Evolutionary conservation across 1,140 invertebrate genomes (phyloP).

Genomic region (Orussus abietinus): DNA sequence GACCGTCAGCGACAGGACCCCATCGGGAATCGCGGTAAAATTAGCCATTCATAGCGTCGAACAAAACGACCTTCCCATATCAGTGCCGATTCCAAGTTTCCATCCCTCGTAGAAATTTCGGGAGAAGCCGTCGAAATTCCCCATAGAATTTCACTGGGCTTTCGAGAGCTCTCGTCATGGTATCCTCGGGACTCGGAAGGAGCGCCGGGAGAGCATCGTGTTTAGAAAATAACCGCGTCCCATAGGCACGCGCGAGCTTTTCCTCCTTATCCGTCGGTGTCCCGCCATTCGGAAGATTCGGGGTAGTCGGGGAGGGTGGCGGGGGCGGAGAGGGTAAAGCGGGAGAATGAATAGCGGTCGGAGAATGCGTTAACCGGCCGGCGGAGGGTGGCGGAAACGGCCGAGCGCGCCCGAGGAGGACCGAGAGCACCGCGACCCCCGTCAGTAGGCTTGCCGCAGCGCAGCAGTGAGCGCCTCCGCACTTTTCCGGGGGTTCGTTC

Average conservation of each 20-base stretch:
- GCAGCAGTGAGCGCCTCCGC: conserved; percentile 37
- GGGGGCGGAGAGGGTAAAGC: conserved; percentile 15
- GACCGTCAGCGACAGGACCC: no score
- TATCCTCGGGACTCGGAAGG: no score
- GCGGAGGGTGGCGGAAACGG: conserved; percentile 26
- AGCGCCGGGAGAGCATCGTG: no score
- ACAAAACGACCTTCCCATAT: no score
- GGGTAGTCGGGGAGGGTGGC: not conserved
- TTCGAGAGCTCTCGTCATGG: no score
- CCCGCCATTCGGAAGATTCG: conserved; percentile 8
- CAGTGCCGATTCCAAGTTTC: no score
- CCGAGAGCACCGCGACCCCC: conserved; percentile 26
- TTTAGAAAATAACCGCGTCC: no score
- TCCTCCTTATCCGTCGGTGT: conserved; percentile 12
- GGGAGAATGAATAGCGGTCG: conserved; percentile 37
- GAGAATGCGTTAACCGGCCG: conserved; percentile 34
- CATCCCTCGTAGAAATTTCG: no score
- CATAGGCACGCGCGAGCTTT: conserved; percentile 9
- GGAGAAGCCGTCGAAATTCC: no score
- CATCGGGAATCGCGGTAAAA: no score
- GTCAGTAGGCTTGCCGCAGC: conserved; percentile 45
- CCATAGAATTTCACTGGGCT: no score
- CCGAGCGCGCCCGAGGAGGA: conserved; percentile 29
- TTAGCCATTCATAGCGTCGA: no score
- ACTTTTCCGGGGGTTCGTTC: conserved; percentile 17